Evolutionary conservation across 2,797 vertebrate species (phyloP).

Genomic region (Nannoperca obscura): DNA sequence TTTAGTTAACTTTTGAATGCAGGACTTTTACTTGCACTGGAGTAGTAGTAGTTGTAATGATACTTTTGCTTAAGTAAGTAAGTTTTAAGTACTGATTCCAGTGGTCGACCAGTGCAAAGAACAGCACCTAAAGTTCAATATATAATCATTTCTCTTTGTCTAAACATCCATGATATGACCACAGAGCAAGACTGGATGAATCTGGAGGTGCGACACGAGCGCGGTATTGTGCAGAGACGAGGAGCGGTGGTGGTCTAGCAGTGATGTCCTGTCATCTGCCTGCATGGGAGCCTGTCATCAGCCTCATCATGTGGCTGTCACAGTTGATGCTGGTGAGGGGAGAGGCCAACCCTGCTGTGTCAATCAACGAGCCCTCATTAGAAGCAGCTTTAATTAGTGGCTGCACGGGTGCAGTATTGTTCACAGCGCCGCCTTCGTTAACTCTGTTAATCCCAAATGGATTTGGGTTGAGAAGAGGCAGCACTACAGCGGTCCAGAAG

Average conservation of each 20-base stretch:
- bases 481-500: slow-evolving; percentile 34
- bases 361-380: slow-evolving; percentile 89
- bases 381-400: slow-evolving; percentile 86
- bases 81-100: background rate
- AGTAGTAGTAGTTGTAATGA: background rate
- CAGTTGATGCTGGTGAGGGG: slow-evolving; percentile 84
- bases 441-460: slow-evolving; percentile 81
- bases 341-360: slow-evolving; percentile 85
- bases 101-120: background rate
- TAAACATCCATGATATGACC: slow-evolving; percentile 46
- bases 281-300: slow-evolving; percentile 85
- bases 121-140: slow-evolving; percentile 23
- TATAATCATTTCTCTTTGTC: slow-evolving; percentile 21
- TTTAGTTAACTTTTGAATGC: background rate
- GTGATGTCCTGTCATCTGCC: slow-evolving; percentile 84
- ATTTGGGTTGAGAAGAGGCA: slow-evolving; percentile 61
- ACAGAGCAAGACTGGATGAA: slow-evolving; percentile 51
- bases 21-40: background rate
- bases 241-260: slow-evolving; percentile 68
- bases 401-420: slow-evolving; percentile 74
- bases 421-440: slow-evolving; percentile 78
- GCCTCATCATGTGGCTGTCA: slow-evolving; percentile 87
- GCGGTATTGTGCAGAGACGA: slow-evolving; percentile 58
- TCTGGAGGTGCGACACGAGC: slow-evolving; percentile 57
- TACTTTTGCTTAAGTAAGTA: background rate